phyloP scores from a whole-genome alignment of 1,140 invertebrate species.

The Choristoneura fumiferana region DNA sequence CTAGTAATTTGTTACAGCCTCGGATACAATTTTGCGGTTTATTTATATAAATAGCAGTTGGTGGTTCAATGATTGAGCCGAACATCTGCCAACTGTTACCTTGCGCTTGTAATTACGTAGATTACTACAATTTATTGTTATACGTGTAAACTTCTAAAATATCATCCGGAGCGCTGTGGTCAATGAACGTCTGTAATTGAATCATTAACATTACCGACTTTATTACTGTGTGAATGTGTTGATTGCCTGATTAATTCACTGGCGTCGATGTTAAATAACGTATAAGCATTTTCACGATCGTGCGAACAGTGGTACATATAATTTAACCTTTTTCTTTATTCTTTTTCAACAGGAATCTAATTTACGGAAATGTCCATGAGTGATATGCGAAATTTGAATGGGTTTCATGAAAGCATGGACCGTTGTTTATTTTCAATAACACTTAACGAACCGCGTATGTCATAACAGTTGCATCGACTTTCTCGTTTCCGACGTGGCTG shows the following conservation, averaged over 20 bases:
- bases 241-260: conserved; percentile 15
- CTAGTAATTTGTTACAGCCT: not conserved
- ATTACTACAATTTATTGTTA: conserved; percentile 7
- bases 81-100: conserved; percentile 16
- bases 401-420: conserved; percentile 45
- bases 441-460: conserved; percentile 69
- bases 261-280: conserved; percentile 1
- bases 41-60: conserved; percentile 18
- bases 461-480: conserved; percentile 73
- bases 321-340: not conserved
- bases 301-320: not conserved
- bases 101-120: conserved; percentile 8
- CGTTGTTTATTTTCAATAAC: conserved; percentile 67
- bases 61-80: not conserved
- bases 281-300: conserved; percentile 5
- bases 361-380: not conserved
- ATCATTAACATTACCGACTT: conserved; percentile 3
- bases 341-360: not conserved
- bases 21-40: conserved; percentile 9
- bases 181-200: not conserved
- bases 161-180: not conserved
- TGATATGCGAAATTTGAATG: conserved; percentile 41
- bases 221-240: conserved; percentile 13
- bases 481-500: conserved; percentile 59
- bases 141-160: not conserved